These are phyloP conservation scores for Falco novaeseelandiae DNA, from an alignment of 2,797 vertebrate genomes.

Conservation along the genomic window DNA sequence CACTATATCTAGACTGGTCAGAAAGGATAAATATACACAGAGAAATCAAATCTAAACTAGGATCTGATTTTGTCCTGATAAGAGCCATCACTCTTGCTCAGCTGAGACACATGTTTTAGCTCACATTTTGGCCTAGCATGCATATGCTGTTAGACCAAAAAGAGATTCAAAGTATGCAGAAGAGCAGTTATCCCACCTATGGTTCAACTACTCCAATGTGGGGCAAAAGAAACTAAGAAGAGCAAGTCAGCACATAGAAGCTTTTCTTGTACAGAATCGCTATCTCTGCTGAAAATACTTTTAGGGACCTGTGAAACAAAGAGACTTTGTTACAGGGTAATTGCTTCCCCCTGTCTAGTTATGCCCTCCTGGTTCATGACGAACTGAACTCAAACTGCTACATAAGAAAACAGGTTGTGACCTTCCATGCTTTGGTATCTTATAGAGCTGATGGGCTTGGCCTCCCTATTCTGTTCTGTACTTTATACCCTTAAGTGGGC, in stretches of 20 bases:
- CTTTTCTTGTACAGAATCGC: background rate
- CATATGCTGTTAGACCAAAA: background rate
- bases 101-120: background rate
- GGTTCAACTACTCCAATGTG: background rate
- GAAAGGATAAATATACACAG: background rate
- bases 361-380: background rate
- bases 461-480: background rate
- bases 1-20: background rate
- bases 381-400: background rate
- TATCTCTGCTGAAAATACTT: background rate
- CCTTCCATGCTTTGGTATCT: background rate
- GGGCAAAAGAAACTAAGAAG: background rate
- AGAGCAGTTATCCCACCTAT: background rate
- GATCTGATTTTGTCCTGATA: background rate
- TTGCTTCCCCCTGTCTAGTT: background rate
- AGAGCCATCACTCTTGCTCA: background rate
- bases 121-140: background rate
- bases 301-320: background rate
- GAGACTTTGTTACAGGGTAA: background rate
- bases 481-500: background rate
- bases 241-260: background rate
- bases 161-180: background rate
- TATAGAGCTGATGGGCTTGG: slow-evolving; percentile 1
- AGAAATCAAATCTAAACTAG: background rate
- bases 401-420: background rate